A percentile compares a stretch with the other conserved stretches of the same genome.
Evolutionary conservation across 1,140 invertebrate genomes (phyloP).

Genomic region (Portunus trituberculatus): DNA sequence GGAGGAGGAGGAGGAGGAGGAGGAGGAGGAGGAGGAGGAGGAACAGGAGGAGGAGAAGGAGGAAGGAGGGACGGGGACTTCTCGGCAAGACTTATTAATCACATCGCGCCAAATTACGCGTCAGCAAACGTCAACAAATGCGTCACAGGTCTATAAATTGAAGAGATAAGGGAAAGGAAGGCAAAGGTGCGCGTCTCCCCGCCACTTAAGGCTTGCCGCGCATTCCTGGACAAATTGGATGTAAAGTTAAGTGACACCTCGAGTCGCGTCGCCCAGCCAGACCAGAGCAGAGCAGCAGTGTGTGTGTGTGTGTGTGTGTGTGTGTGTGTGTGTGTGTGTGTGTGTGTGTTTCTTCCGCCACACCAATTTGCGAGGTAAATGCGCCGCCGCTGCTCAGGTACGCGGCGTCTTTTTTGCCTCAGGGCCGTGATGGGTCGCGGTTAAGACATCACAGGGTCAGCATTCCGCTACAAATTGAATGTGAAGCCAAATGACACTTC

Average conservation of each 20-base stretch:
- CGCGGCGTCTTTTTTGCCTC: constrained; percentile 38
- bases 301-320: neutral
- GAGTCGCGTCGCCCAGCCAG: too few species aligned
- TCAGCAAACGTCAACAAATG: constrained; percentile 69
- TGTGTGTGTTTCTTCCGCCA: constrained; percentile 47
- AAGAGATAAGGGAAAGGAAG: constrained; percentile 55
- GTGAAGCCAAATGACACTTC: constrained; percentile 72
- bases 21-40: neutral
- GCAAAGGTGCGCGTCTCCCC: constrained; percentile 9
- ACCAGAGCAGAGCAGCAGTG: neutral
- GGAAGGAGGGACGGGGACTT: neutral
- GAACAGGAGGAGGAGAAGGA: neutral
- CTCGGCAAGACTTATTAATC: constrained; percentile 47
- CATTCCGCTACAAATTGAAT: constrained; percentile 73
- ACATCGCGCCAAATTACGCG: constrained; percentile 63
- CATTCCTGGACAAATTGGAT: constrained; percentile 72
- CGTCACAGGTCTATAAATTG: constrained; percentile 65
- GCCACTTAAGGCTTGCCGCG: constrained; percentile 32
- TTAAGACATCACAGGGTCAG: constrained; percentile 69
- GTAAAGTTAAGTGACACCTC: constrained; percentile 71
- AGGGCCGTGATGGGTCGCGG: constrained; percentile 35
- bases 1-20: neutral
- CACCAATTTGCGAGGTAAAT: constrained; percentile 66
- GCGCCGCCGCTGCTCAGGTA: constrained; percentile 34
- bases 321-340: neutral